These are phyloP conservation scores for Cebus imitator DNA, from an alignment of 2,113 vertebrate species.

Conservation along the genomic window DNA sequence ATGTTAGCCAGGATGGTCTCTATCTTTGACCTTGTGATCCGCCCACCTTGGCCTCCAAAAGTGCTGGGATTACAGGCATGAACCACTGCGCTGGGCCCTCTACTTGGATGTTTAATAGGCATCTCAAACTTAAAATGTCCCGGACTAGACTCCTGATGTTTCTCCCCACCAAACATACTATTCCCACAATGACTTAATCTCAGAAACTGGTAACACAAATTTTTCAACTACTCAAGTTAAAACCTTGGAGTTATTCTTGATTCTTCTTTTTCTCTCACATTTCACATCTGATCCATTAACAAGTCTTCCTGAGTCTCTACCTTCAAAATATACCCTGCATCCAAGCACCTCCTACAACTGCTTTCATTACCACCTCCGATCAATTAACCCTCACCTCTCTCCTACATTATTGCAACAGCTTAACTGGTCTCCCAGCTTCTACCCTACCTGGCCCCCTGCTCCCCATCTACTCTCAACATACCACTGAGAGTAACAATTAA, in stretches of 20 bases:
- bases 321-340: background rate
- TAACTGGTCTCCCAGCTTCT: background rate
- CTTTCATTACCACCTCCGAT: background rate
- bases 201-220: slow-evolving; percentile 1
- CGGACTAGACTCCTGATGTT: background rate
- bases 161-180: background rate
- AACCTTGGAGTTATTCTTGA: background rate
- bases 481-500: background rate
- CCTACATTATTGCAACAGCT: background rate
- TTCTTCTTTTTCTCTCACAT: background rate
- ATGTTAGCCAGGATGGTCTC: too few species aligned
- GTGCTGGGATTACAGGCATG: too few species aligned
- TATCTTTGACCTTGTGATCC: too few species aligned
- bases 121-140: background rate
- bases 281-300: background rate
- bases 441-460: background rate
- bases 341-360: background rate
- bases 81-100: too few species aligned
- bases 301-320: background rate
- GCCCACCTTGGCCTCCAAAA: too few species aligned
- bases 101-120: background rate
- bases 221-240: background rate
- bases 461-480: background rate
- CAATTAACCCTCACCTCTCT: background rate
- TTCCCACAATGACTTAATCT: background rate